Conservation (phyloP, 1,140 invertebrate species). For the Drosophila grimshawi region DNA sequence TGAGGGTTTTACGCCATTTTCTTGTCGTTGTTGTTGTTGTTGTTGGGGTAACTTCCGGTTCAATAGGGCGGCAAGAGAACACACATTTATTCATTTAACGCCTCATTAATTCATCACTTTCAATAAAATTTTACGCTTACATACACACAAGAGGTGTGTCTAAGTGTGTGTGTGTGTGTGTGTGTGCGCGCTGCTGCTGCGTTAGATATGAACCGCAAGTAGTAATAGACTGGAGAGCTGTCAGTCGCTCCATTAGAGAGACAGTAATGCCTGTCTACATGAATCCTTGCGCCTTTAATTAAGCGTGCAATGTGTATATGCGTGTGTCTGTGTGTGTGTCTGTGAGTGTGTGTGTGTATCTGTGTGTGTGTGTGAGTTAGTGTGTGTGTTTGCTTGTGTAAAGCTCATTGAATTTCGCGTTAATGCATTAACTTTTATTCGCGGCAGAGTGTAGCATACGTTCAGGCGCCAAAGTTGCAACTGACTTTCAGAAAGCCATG, state of each 20-base stretch:
- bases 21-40: slow-evolving; percentile 42
- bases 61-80: slow-evolving; percentile 77
- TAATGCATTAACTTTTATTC: slow-evolving; percentile 59
- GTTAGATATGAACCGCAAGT: slow-evolving; percentile 51
- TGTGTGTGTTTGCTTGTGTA: slow-evolving; percentile 10
- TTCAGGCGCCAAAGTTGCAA: slow-evolving; percentile 39
- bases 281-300: slow-evolving; percentile 51
- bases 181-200: slow-evolving; percentile 38
- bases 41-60: slow-evolving; percentile 69
- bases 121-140: slow-evolving; percentile 81
- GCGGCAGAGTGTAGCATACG: slow-evolving; percentile 45
- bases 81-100: slow-evolving; percentile 80
- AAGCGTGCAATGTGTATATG: slow-evolving; percentile 35
- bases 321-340: background rate
- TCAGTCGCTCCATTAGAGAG: slow-evolving; percentile 32
- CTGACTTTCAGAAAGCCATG: slow-evolving; percentile 27
- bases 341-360: background rate
- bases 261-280: slow-evolving; percentile 41
- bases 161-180: slow-evolving; percentile 26
- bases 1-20: slow-evolving; percentile 33
- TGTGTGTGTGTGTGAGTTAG: background rate
- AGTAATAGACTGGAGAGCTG: slow-evolving; percentile 21
- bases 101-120: slow-evolving; percentile 83
- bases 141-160: slow-evolving; percentile 41
- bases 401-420: slow-evolving; percentile 58